Evolutionary conservation across 2,113 vertebrate genomes (phyloP), one percentile per base, ranked within the genome.

Genomic region (Hiodon alosoides): DNA sequence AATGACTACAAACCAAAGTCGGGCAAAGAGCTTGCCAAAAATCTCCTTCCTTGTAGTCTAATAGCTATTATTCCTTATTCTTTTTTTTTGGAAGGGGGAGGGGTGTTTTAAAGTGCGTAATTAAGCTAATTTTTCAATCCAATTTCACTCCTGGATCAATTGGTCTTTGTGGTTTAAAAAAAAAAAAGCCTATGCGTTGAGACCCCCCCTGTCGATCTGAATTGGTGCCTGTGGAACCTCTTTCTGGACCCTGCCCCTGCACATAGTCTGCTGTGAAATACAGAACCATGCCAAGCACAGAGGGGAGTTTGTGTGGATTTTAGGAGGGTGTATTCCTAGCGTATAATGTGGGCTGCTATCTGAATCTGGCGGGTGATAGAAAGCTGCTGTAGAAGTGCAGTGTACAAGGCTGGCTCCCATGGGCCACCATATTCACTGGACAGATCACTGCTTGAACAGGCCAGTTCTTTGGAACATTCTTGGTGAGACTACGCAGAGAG

Each of bases 81-180:
- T 31, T 31, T 31, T 31, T 31, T 31, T 31, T 31, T 31, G 31
- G 31, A 31, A 31, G 31, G 13, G 64, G 64, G 64, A 5, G 7
- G 13, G 50, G 2, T 54, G 5, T 17, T 53, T 68, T n/a, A 68
- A 17, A 4, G 13, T 68, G 14, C 52, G 13, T 11, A 6, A 47
- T 14, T 7, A 3, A 7, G 14, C 67, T 9, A 47, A 14, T 13
- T 14, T 16, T 50, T 53, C 52, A 11, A 68, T 68, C 67, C 47
- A 11, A 53, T 53, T 68, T 68, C 67, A 68, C 11, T 68, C 67
- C 50, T 68, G 67, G 67, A 52, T 68, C 67, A 68, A 68, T 68
- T 68, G 67, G 8, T 68, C 67, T n/a, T 68, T 68, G 67, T 68
- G 67, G 7, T 31, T 31, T 31, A n/a, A 69, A 53, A 14, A 9